Base-by-base conservation (phyloP, 2,797 vertebrate genomes). In the Rhabdophis nuchalis region DNA sequence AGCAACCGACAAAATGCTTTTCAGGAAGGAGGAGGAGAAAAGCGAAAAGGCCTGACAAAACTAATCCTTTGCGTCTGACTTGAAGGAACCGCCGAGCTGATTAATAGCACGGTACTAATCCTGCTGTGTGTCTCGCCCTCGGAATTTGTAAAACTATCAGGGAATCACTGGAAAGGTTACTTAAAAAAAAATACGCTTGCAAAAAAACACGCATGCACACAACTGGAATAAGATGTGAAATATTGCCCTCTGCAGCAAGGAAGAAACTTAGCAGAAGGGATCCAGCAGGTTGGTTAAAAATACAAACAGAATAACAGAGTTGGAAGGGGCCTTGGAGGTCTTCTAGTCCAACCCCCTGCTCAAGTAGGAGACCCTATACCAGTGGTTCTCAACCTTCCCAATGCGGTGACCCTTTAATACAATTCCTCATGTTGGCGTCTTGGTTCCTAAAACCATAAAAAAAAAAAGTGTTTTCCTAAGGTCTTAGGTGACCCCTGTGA, bases 211-310 rank as follows among this genome's bases (percentile, higher is more conserved):
- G n/a, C n/a, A n/a, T n/a, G n/a, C 56, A 56, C 54, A 20, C 4
- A 20, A 29, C 2, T 32, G 68, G 68, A 77, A 77, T 77, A 41
- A 77, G 72, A 77, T 41, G 50, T 57, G 9, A 57, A 89, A 89
- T 58, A 61, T 85, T 93, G 90, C 92, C 82, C 82, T 82, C 92
- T 91, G 54, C 54, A 60, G 90, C 20, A 82, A 36, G 36, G 25
- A 56, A 54, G 5, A 29, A 25, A 46, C 60, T 29, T 57, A 89
- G 60, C 87, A 60, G 12, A 53, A 60, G 1, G 13, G 36, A 32
- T 27, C 6, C 12, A 6, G 6, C 52, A n/a, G 52, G 2, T 86
- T 86, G 11, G 25, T 52, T 8, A 18, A 86, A 86, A 46, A n/a
- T n/a, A n/a, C n/a, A n/a, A 3, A 25, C 27, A 85, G 46, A 50